phyloP scores from a whole-genome alignment of 2,113 vertebrate species.

The Pelecanus crispus region DNA sequence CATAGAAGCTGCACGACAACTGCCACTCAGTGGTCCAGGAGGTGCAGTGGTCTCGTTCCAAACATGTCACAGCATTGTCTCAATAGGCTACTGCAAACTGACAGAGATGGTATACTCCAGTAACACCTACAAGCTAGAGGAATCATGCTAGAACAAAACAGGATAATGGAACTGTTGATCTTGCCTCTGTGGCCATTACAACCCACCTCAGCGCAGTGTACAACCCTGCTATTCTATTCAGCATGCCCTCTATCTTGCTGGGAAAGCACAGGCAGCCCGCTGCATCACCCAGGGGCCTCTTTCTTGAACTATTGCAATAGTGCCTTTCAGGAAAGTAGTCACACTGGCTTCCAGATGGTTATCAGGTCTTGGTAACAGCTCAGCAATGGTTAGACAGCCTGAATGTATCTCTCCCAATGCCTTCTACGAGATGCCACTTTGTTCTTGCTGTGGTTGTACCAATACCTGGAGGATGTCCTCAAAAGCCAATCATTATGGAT shows the following conservation, averaged over 20 bases:
- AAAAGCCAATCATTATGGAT: neutral
- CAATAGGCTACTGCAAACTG: neutral
- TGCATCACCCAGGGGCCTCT: neutral
- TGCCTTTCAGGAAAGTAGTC: neutral
- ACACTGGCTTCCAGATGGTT: neutral
- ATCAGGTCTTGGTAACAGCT: neutral
- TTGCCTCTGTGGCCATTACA: neutral
- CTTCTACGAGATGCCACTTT: neutral
- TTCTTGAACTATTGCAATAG: neutral
- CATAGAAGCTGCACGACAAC: neutral
- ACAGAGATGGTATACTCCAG: neutral
- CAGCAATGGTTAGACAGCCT: neutral
- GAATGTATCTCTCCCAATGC: neutral
- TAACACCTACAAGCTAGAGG: neutral
- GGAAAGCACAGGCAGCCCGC: neutral
- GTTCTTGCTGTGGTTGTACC: neutral
- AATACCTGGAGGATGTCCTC: neutral
- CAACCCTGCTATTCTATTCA: neutral
- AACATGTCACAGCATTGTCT: neutral
- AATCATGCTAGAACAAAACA: neutral
- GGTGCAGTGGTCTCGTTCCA: neutral
- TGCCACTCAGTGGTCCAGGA: neutral
- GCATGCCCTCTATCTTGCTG: neutral
- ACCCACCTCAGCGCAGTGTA: too few relatives aligned
- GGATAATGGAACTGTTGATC: neutral